Base-by-base conservation (phyloP, 1,140 invertebrate genomes). In the Lanistes nyassanus region DNA sequence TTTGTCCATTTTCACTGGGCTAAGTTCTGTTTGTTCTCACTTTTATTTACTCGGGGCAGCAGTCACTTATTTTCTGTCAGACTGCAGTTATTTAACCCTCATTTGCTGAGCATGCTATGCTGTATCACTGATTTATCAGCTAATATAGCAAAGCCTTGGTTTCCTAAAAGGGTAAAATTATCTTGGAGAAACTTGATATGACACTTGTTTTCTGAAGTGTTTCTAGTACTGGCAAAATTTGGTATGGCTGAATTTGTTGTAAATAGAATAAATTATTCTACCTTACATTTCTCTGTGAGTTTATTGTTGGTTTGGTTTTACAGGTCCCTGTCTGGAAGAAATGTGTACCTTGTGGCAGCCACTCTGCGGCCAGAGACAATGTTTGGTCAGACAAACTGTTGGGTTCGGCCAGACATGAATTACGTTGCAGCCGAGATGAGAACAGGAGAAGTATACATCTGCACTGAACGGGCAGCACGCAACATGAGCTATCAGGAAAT, bases 321-420 rank as follows among this genome's bases (percentile, higher is more conserved):
- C 60, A 86, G 83, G 36, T 51, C 70, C 0, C 64, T 85, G 58
- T 77, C 80, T n/a, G 76, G 72, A 23, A 85, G 91, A 34, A 26
- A 4, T 13, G 91, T 98, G 34, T 98, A 90, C 88, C 91, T 99
- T 65, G 97, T 99, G 21, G 97, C 98, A 56, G 98, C 97, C n/a
- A 99, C 98, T 26, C 90, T 99, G 9, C 91, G 98, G 79, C 98
- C 98, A 19, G 98, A 99, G 91, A 99, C 98, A 1, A 99, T 99
- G 98, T 99, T 99, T 88, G 98, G 98, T 3, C 98, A 99, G 91
- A 99, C 98, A 0, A 99, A 99, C 87, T 99, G 98, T 87, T 99
- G 98, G 97, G 86, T 99, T 1, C 94, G 94, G 85, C 98, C 98
- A 5, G 96, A 98, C 83, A 97, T 99, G 81, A 93, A 93, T 77